Conservation (phyloP, 2,797 vertebrate species). For the Girardinus metallicus region DNA sequence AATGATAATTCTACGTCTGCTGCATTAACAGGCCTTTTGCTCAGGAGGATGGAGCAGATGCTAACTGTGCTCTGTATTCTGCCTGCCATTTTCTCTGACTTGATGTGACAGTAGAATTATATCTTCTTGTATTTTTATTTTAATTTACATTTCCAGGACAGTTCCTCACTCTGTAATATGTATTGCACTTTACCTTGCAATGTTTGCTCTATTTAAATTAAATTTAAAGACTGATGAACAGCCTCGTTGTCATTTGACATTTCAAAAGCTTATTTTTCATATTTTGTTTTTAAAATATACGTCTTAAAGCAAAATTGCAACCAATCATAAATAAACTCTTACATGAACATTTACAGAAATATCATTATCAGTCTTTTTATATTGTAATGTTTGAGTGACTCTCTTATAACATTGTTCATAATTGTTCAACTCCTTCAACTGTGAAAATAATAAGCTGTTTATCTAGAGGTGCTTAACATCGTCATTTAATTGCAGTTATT, state of each 20-base stretch:
- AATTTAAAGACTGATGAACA: neutral
- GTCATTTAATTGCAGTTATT: neutral
- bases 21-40: conserved; percentile 58
- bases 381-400: neutral
- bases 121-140: neutral
- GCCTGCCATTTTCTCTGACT: conserved; percentile 38
- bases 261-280: neutral
- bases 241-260: neutral
- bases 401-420: neutral
- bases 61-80: conserved; percentile 46
- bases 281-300: neutral
- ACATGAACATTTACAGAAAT: neutral
- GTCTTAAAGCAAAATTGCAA: neutral
- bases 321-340: neutral
- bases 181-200: neutral
- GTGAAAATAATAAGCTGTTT: neutral
- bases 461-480: neutral
- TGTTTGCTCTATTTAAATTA: neutral
- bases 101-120: conserved; percentile 17
- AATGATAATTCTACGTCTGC: conserved; percentile 50
- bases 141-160: neutral
- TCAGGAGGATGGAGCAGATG: conserved; percentile 53
- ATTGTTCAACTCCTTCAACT: neutral
- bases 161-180: neutral
- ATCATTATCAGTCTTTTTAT: neutral